Percentiles rank a stretch among this genome's conserved stretches.
Evolutionary conservation across 2,888 invertebrate species (phyloP).

Genomic region (Dromius quadrimaculatus): DNA sequence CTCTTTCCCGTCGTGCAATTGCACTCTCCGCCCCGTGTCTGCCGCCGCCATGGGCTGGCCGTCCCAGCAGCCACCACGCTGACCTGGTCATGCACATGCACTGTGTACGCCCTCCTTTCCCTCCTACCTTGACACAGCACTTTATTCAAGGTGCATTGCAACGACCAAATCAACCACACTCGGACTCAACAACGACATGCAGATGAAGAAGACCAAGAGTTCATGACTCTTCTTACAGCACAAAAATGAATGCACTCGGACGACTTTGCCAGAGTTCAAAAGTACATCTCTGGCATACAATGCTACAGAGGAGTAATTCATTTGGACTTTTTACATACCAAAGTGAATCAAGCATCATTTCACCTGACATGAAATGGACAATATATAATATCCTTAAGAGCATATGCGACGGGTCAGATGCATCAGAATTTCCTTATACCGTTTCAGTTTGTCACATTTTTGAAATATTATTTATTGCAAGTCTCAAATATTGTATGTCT

Average conservation of each 20-base stretch:
- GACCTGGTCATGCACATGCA: conserved; percentile 47
- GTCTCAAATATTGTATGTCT: no score
- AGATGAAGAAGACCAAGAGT: background rate
- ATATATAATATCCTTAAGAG: no score
- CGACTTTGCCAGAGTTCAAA: no score
- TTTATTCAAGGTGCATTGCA: conserved; percentile 27
- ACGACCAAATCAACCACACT: conserved; percentile 1
- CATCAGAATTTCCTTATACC: no score
- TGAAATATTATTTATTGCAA: no score
- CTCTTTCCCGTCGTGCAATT: conserved; percentile 50
- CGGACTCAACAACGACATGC: background rate
- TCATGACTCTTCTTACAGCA: conserved; percentile 1
- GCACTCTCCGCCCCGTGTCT: conserved; percentile 42
- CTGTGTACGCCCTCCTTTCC: conserved; percentile 1
- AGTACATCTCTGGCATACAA: no score
- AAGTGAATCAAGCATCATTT: no score
- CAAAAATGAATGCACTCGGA: background rate
- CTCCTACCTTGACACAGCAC: conserved; percentile 13
- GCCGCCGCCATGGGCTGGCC: conserved; percentile 15
- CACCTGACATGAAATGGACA: no score
- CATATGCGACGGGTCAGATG: no score
- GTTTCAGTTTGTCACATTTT: no score
- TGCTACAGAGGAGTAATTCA: no score
- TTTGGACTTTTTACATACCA: no score
- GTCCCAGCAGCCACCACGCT: conserved; percentile 30